Evolutionary conservation across 2,888 invertebrate genomes (phyloP).

Genomic region (Noctua comes): DNA sequence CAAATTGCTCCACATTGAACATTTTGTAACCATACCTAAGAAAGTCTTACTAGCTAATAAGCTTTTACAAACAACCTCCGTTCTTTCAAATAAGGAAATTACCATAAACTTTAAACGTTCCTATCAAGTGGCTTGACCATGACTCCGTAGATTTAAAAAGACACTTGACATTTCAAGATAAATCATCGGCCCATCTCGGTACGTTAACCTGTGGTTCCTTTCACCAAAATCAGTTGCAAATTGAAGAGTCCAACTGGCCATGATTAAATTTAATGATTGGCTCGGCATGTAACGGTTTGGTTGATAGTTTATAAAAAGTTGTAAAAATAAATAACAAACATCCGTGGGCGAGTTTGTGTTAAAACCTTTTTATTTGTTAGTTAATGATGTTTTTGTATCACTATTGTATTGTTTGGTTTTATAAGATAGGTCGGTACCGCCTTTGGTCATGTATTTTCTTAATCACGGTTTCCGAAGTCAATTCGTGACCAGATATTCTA

Average conservation of each 20-base stretch:
- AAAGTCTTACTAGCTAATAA: constrained; percentile 4
- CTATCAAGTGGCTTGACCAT: constrained; percentile 59
- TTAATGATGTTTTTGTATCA: constrained; percentile 14
- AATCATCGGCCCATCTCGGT: constrained; percentile 63
- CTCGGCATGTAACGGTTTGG: constrained; percentile 58
- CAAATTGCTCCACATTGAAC: neutral
- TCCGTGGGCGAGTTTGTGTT: constrained; percentile 34
- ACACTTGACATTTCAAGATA: constrained; percentile 74
- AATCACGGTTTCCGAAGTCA: constrained; percentile 2
- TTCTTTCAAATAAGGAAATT: constrained; percentile 43
- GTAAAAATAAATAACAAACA: constrained; percentile 51
- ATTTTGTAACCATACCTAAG: neutral
- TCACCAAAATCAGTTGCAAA: constrained; percentile 76
- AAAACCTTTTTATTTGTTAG: constrained; percentile 44
- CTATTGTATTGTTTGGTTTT: constrained; percentile 11
- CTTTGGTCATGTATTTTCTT: neutral
- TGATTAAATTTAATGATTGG: constrained; percentile 75
- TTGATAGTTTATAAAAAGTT: constrained; percentile 57
- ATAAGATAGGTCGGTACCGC: neutral
- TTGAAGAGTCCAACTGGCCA: constrained; percentile 67
- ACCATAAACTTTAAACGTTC: constrained; percentile 43
- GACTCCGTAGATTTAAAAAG: constrained; percentile 65
- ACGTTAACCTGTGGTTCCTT: constrained; percentile 74
- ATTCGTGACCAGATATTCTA: neutral
- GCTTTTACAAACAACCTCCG: constrained; percentile 29